These are phyloP conservation scores for Mesembrinibis cayennensis DNA, from an alignment of 2,113 vertebrate species.

Conservation along the genomic window DNA sequence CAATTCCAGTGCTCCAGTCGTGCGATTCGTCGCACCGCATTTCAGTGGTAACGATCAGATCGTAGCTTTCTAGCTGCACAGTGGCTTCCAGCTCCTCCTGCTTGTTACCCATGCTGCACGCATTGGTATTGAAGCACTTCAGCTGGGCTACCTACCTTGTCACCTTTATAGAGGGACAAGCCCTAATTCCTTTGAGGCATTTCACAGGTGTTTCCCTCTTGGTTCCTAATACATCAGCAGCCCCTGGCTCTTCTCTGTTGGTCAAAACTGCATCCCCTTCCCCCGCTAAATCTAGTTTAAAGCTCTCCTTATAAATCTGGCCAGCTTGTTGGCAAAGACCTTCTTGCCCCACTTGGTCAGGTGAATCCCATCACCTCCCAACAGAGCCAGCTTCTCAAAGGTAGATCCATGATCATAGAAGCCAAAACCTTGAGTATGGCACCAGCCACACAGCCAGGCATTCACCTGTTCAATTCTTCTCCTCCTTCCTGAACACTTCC, in stretches of 20 bases:
- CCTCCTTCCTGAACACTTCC: too few species aligned
- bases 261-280: neutral
- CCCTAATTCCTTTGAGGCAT: neutral
- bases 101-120: neutral
- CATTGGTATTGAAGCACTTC: neutral
- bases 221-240: neutral
- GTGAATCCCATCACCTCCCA: too few species aligned
- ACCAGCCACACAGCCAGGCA: too few species aligned
- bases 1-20: neutral
- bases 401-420: too few species aligned
- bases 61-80: neutral
- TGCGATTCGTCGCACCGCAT: neutral
- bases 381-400: too few species aligned
- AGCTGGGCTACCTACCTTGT: neutral
- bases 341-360: too few species aligned
- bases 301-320: too few species aligned
- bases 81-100: neutral
- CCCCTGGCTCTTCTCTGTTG: neutral
- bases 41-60: neutral
- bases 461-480: too few species aligned
- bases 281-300: too few species aligned
- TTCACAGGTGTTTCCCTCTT: neutral
- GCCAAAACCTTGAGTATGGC: too few species aligned
- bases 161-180: neutral
- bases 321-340: too few species aligned